Evolutionary conservation across 1,140 invertebrate genomes (phyloP).

Genomic region (Drosophila yakuba): DNA sequence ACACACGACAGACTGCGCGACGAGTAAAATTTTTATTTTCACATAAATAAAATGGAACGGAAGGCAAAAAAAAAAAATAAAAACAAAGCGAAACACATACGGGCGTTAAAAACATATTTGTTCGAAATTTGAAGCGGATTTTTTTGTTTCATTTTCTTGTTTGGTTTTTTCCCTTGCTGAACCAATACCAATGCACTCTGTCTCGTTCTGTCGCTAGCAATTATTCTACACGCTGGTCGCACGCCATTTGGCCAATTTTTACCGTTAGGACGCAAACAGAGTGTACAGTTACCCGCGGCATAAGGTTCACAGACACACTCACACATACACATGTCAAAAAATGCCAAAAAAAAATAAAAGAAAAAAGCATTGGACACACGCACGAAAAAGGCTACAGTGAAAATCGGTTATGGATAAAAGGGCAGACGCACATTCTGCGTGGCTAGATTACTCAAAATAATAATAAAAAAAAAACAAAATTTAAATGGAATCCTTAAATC

Average conservation of each 20-base stretch:
- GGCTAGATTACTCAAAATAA: no score
- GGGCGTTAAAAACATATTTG: conserved; percentile 52
- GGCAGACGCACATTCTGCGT: no score
- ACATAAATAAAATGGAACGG: conserved; percentile 32
- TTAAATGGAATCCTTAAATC: no score
- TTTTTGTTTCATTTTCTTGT: conserved; percentile 18
- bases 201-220: conserved; percentile 2
- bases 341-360: background rate
- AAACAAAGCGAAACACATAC: conserved; percentile 27
- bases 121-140: conserved; percentile 64
- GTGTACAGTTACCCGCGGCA: conserved; percentile 60
- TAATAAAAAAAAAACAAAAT: no score
- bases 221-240: conserved; percentile 17
- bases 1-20: conserved; percentile 23
- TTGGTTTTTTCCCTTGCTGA: conserved; percentile 5
- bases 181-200: background rate
- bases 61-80: conserved; percentile 8
- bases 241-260: conserved; percentile 63
- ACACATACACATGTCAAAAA: background rate
- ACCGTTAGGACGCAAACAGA: conserved; percentile 52
- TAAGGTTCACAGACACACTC: background rate
- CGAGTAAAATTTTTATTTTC: conserved; percentile 52
- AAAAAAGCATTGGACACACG: conserved; percentile 11
- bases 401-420: conserved; percentile 6
- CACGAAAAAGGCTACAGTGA: conserved; percentile 9